A percentile compares a stretch with the other conserved stretches of the same genome.
Conservation (phyloP, 2,888 invertebrate genomes). For the Cyrtodaria siliqua region DNA sequence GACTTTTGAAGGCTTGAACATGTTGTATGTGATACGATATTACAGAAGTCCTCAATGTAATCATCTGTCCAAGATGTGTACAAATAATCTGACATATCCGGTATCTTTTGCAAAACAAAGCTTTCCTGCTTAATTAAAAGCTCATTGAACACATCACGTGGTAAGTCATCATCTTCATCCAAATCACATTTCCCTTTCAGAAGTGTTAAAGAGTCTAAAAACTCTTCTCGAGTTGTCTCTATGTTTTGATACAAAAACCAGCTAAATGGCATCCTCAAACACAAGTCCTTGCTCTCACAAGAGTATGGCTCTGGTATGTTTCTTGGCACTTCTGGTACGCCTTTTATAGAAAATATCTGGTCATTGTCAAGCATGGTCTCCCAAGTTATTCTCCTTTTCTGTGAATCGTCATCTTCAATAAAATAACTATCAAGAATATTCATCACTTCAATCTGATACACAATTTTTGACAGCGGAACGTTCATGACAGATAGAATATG, state of each 20-base stretch:
- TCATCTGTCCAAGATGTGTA: constrained; percentile 17
- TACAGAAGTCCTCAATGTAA: constrained; percentile 49
- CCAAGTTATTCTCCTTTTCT: constrained; percentile 31
- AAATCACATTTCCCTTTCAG: constrained; percentile 49
- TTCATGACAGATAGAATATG: constrained; percentile 44
- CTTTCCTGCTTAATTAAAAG: constrained; percentile 40
- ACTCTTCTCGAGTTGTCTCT: constrained; percentile 54
- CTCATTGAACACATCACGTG: constrained; percentile 38
- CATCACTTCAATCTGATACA: constrained; percentile 50
- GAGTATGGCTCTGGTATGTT: constrained; percentile 63
- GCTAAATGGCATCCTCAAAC: constrained; percentile 61
- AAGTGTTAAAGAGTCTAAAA: constrained; percentile 39
- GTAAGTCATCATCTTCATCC: constrained; percentile 55
- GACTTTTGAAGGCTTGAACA: not conserved
- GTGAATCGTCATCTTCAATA: constrained; percentile 24
- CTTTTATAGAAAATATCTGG: constrained; percentile 31
- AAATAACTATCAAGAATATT: constrained; percentile 55
- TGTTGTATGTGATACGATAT: constrained; percentile 6
- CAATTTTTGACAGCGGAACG: constrained; percentile 52
- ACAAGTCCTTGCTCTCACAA: constrained; percentile 33
- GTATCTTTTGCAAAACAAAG: constrained; percentile 32
- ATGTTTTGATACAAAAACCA: constrained; percentile 35
- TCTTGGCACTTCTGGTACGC: constrained; percentile 25
- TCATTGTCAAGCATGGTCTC: constrained; percentile 18
- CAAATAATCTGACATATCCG: constrained; percentile 2